These are phyloP conservation scores for Sarcophilus harrisii DNA, from an alignment of 2,797 vertebrate species.

Conservation along the genomic window DNA sequence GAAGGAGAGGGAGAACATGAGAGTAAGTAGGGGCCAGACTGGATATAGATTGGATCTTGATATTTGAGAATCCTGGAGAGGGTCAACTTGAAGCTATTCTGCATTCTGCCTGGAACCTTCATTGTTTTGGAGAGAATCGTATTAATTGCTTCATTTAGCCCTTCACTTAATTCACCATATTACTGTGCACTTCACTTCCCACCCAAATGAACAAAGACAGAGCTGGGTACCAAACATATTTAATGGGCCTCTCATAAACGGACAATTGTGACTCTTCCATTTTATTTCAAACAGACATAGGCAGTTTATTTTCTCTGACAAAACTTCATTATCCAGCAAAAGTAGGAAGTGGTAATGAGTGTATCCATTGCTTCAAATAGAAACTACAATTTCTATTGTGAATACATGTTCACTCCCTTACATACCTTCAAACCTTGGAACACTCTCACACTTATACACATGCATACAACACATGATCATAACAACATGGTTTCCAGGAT, in stretches of 20 bases:
- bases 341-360: conserved; percentile 5
- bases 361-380: neutral
- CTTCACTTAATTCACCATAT: conserved; percentile 78
- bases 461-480: neutral
- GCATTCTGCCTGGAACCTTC: conserved; percentile 57
- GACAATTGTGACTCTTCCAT: conserved; percentile 41
- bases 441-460: neutral
- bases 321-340: conserved; percentile 72
- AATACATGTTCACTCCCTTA: conserved; percentile 10
- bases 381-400: conserved; percentile 9
- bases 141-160: conserved; percentile 82
- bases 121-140: conserved; percentile 69
- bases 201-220: conserved; percentile 73
- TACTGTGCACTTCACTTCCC: conserved; percentile 75
- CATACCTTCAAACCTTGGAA: neutral
- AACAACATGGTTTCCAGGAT: neutral
- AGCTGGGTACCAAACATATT: conserved; percentile 53
- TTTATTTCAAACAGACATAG: conserved; percentile 68
- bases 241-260: conserved; percentile 71
- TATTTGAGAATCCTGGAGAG: conserved; percentile 24
- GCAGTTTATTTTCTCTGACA: conserved; percentile 69
- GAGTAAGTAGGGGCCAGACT: neutral
- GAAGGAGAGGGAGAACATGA: too few relatives aligned
- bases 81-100: conserved; percentile 67
- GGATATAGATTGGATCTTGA: conserved; percentile 40